Percentiles rank a stretch among this genome's conserved stretches.
Evolutionary conservation across 1,140 invertebrate genomes (phyloP).

Genomic region (Acromyrmex charruanus): DNA sequence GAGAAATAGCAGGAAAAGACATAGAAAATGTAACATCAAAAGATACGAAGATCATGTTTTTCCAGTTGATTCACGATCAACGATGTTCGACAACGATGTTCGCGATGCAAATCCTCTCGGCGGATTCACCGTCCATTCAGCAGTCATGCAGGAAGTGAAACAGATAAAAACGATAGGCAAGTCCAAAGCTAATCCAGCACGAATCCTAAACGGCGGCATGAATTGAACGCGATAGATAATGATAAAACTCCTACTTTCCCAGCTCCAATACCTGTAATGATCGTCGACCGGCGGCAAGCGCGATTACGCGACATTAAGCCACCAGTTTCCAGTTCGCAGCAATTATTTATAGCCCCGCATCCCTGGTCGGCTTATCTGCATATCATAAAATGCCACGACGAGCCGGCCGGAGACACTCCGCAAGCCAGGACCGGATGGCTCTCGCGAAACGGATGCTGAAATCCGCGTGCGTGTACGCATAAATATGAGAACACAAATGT

Average conservation of each 20-base stretch:
- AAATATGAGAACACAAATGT: background rate
- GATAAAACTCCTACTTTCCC: conserved; percentile 51
- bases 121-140: conserved; percentile 1
- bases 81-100: background rate
- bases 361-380: conserved; percentile 46
- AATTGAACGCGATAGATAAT: conserved; percentile 33
- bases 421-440: conserved; percentile 27
- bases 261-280: conserved; percentile 42
- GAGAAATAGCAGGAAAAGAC: background rate
- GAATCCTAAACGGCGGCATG: conserved; percentile 23
- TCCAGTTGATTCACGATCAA: background rate
- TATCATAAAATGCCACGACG: conserved; percentile 46
- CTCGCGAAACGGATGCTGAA: conserved; percentile 47
- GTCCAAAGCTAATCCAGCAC: conserved; percentile 18
- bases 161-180: conserved; percentile 43
- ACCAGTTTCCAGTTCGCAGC: conserved; percentile 53
- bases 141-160: conserved; percentile 33
- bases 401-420: conserved; percentile 9
- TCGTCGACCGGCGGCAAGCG: conserved; percentile 36
- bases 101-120: conserved; percentile 5
- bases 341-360: conserved; percentile 60
- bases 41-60: background rate
- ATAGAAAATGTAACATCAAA: background rate
- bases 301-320: conserved; percentile 57
- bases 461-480: background rate